Conservation (phyloP, 2,888 invertebrate species). For the Eulithis prunata region DNA sequence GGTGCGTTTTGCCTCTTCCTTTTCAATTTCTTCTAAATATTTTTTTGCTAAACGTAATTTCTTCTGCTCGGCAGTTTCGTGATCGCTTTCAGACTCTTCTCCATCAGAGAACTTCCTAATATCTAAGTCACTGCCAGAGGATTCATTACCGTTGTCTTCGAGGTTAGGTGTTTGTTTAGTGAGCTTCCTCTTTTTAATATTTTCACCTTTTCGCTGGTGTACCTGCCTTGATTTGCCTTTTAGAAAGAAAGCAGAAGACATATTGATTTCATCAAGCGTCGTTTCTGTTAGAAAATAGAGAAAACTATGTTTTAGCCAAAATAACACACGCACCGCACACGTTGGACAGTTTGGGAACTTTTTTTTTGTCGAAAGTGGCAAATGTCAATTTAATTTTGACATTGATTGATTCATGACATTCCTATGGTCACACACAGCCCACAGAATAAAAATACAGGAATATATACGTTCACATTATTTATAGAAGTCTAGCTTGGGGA, state of each 20-base stretch:
- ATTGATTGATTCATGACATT: not conserved
- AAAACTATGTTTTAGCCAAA: not conserved
- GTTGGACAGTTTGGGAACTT: constrained; percentile 15
- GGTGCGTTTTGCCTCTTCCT: constrained; percentile 89
- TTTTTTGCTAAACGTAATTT: constrained; percentile 94
- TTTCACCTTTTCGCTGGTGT: constrained; percentile 82
- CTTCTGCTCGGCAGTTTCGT: constrained; percentile 95
- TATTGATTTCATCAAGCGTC: constrained; percentile 40
- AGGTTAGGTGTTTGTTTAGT: constrained; percentile 73
- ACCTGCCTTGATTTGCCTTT: constrained; percentile 84
- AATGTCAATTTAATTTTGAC: not conserved
- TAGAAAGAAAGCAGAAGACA: constrained; percentile 85
- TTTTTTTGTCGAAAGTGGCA: no score
- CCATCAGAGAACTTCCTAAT: constrained; percentile 80
- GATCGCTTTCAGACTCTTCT: constrained; percentile 85
- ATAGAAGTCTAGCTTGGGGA: no score
- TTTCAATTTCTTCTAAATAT: constrained; percentile 94
- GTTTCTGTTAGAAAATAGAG: constrained; percentile 10
- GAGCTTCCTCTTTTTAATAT: constrained; percentile 66
- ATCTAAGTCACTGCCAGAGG: constrained; percentile 87
- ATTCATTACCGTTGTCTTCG: constrained; percentile 84
- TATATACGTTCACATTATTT: no score
- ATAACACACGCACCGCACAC: constrained; percentile 9
- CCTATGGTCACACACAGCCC: no score
- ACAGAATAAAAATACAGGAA: no score